These are phyloP conservation scores for Saccostrea echinata DNA, from an alignment of 1,140 invertebrate species.

Conservation along the genomic window DNA sequence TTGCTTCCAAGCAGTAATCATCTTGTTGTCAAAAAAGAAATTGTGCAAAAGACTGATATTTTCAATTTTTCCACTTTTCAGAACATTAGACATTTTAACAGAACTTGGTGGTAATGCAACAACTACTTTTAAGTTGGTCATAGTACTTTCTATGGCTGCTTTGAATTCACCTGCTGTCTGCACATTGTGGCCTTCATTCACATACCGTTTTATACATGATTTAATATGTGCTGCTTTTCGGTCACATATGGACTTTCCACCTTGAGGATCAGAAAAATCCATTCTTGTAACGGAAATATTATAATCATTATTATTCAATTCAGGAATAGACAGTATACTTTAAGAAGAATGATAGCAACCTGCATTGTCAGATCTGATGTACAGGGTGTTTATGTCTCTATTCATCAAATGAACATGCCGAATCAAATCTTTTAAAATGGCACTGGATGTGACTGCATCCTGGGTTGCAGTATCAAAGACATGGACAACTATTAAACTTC, in stretches of 20 bases:
- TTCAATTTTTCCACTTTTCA: slow-evolving; percentile 18
- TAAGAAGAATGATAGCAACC: slow-evolving; percentile 29
- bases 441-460: slow-evolving; percentile 34
- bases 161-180: slow-evolving; percentile 17
- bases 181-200: slow-evolving; percentile 48
- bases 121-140: slow-evolving; percentile 33
- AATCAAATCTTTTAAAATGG: slow-evolving; percentile 23
- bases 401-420: not conserved
- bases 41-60: slow-evolving; percentile 6
- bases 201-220: slow-evolving; percentile 23
- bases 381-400: not conserved
- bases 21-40: not conserved
- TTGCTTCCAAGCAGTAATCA: slow-evolving; percentile 13
- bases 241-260: slow-evolving; percentile 41
- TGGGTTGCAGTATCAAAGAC: slow-evolving; percentile 42
- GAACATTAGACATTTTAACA: not conserved
- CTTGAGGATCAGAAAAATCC: slow-evolving; percentile 47
- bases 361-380: slow-evolving; percentile 43
- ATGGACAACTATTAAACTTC: slow-evolving; percentile 32
- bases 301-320: not conserved
- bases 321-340: not conserved
- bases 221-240: slow-evolving; percentile 46
- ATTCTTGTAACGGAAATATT: not conserved
- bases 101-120: slow-evolving; percentile 17
- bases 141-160: not conserved